phyloP scores from a whole-genome alignment of 2,888 invertebrate species.

The Drosophila fulvimacula region DNA sequence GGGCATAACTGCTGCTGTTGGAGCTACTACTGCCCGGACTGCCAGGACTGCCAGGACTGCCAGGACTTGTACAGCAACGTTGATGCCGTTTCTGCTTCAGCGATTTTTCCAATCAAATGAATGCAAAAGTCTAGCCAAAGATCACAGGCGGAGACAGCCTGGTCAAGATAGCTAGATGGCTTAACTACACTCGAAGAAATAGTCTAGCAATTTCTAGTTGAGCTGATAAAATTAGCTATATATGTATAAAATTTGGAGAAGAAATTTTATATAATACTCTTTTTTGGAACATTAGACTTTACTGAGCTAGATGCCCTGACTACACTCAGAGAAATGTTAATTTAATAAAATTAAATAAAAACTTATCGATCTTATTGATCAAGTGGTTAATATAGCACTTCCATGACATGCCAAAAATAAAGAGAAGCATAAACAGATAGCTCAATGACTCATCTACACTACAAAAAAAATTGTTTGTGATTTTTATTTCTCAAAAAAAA shows the following conservation, averaged over 20 bases:
- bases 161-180: constrained; percentile 43
- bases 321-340: not conserved
- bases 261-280: not conserved
- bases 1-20: constrained; percentile 10
- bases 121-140: constrained; percentile 67
- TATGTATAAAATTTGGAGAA: not conserved
- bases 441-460: too few relatives aligned
- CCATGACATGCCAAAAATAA: too few relatives aligned
- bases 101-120: constrained; percentile 82
- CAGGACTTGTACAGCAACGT: constrained; percentile 41
- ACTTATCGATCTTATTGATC: too few relatives aligned
- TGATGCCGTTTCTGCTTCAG: constrained; percentile 72
- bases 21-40: not conserved
- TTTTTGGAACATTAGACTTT: not conserved
- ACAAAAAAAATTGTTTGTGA: not conserved
- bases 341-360: not conserved
- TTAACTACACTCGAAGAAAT: constrained; percentile 21
- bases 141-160: constrained; percentile 53
- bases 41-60: not conserved
- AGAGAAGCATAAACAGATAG: not conserved
- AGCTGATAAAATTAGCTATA: too few relatives aligned
- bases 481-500: not conserved
- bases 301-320: not conserved
- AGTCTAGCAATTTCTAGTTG: not conserved
- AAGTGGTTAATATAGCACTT: too few relatives aligned